Evolutionary conservation across 2,113 vertebrate genomes (phyloP), one percentile per base, ranked within the genome.

Genomic region (Centropus unirufus): DNA sequence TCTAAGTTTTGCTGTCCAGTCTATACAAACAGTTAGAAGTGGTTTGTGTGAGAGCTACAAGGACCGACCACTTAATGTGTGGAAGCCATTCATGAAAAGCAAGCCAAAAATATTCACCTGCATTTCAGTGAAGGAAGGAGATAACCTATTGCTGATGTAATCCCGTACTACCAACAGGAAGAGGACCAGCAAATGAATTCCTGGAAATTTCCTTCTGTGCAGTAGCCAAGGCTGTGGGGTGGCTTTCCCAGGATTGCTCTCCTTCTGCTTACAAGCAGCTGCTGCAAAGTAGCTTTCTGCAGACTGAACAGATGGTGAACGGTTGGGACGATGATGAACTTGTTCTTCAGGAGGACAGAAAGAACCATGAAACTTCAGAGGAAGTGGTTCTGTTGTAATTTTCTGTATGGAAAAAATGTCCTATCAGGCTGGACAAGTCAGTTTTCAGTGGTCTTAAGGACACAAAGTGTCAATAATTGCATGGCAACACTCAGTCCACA

Each of bases 161-260:
- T 75, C 20, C 52, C 51, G 3, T 47, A 79, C 12, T 34, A 90
- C 15, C 23, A 6, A 54, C n/a, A 82, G 81, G 74, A 87, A 96
- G 34, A 84, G 10, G n/a, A 76, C 32, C 30, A 72, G 74, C 42
- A 92, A 87, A 92, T 87, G 12, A 82, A 46, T 66, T 76, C 46
- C 70, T 93, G 54, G 92, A 91, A 95, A 87, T 95, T 92, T 92
- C 36, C 59, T 92, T 62, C 58, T 79, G 7, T 58, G n/a, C 52
- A 39, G 24, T 42, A 83, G 54, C 42, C 54, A 95, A 73, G 22
- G 6, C 46, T 5, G 4, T 17, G 4, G 39, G n/a, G 92, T 69
- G 29, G 79, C 5, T 84, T 95, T 92, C 68, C 63, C 67, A 92
- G 90, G 51, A 83, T 80, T 91, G 59, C 83, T 85, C 29, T 91